Evolutionary conservation across 35 echinoderm and acorn worm genomes (phyloP).

Genomic region (Chiridota heheva): DNA sequence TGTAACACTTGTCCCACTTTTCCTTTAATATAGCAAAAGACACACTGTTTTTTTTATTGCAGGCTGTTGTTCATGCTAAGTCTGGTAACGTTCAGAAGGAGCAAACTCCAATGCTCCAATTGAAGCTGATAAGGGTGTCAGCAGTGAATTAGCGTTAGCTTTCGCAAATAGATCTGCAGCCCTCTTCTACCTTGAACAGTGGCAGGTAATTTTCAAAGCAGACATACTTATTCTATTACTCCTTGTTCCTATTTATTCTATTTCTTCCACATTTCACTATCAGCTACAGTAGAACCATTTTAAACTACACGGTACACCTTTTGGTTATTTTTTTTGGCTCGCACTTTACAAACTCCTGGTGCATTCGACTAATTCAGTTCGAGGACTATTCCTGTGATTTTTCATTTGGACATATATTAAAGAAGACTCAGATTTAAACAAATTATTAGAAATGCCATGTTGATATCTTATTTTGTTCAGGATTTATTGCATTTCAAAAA

Average conservation of each 20-base stretch:
- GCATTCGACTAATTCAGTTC: background rate
- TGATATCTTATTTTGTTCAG: too few species aligned
- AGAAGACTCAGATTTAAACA: too few species aligned
- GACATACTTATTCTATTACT: too few species aligned
- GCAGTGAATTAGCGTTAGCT: conserved; percentile 17
- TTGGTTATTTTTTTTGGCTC: background rate
- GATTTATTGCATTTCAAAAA: too few species aligned
- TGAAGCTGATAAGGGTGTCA: background rate
- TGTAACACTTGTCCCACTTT: background rate
- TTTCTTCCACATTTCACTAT: background rate
- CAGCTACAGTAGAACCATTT: background rate
- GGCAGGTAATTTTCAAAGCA: conserved; percentile 36
- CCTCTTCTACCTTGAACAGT: conserved; percentile 54
- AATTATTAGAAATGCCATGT: too few species aligned
- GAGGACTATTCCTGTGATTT: too few species aligned
- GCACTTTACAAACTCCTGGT: background rate
- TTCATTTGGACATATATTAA: too few species aligned
- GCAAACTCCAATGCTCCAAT: background rate
- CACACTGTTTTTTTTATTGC: background rate
- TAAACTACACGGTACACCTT: background rate
- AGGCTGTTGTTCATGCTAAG: conserved; percentile 45
- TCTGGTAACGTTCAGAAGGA: background rate
- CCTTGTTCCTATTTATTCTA: background rate
- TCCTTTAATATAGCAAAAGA: background rate
- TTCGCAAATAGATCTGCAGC: conserved; percentile 77